Base-by-base conservation (phyloP, 2,888 invertebrate species). In the Rapana venosa region DNA sequence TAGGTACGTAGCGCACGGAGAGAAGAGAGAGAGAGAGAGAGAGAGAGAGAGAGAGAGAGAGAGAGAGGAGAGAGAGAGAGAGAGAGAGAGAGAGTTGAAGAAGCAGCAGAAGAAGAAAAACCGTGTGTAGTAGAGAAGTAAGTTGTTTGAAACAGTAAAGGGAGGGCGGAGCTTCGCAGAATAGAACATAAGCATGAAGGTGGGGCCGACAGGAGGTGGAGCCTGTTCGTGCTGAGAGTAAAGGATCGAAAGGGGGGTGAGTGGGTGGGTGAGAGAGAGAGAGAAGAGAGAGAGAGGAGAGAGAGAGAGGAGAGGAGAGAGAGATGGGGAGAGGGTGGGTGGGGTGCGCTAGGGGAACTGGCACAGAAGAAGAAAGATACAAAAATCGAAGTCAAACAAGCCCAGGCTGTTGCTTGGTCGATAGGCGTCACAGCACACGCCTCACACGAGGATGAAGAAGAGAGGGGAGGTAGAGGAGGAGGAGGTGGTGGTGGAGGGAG, bases 341-440 rank as follows among this genome's bases (percentile, higher is more conserved):
- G n/a, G 30, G n/a, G 84, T 13, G 56, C 8, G 84, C 13, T 56
- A 30, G 84, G 15, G 32, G 13, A 32, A 32, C 8, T 15, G 20
- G 74, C 32, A 58, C 13, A 17, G 84, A 58, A 56, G 36, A 47
- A 84, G 58, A 58, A 47, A 84, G 58, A 58, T 32, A 79, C 32
- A 79, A 79, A 79, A 79, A 79, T 79, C 79, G 79, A 79, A 79
- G 79, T 17, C 32, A 79, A 79, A 79, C 32, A 79, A 79, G 35
- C 20, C 32, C 32, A 35, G 79, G 32, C 35, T 32, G 32, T 79
- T 32, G 32, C 79, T 5, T 32, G 35, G 35, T 79, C 79, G 79
- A 79, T 79, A 79, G 79, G 15, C 79, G 32, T 79, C 79, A 79
- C 35, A 79, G 79, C 79, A 79, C 79, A 35, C 79, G 79, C 79